Conservation (phyloP, 2,797 vertebrate species). For the Lutjanus argentimaculatus region DNA sequence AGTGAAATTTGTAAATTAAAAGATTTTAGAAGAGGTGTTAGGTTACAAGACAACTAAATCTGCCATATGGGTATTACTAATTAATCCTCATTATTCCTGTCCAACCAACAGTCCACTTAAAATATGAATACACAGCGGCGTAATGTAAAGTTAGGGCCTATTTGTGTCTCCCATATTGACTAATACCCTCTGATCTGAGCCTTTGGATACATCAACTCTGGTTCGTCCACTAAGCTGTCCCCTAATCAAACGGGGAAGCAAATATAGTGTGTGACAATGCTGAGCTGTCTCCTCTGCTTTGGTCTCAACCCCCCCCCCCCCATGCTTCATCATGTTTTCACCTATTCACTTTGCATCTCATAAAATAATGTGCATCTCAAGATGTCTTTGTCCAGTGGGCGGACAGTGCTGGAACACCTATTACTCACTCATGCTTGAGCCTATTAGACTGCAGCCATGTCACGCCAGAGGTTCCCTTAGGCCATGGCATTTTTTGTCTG, state of each 20-base stretch:
- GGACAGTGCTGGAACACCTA: slow-evolving; percentile 76
- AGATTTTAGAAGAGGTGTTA: slow-evolving; percentile 29
- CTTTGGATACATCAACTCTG: slow-evolving; percentile 65
- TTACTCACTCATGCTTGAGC: slow-evolving; percentile 79
- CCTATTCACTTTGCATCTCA: slow-evolving; percentile 75
- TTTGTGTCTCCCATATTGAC: slow-evolving; percentile 51
- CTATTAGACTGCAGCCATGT: slow-evolving; percentile 71
- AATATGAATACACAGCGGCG: background rate
- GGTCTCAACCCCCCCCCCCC: slow-evolving; percentile 55
- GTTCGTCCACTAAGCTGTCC: slow-evolving; percentile 68
- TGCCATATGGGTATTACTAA: background rate
- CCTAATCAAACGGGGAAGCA: slow-evolving; percentile 70
- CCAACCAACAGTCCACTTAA: background rate
- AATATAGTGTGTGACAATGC: slow-evolving; percentile 76
- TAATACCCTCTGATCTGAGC: slow-evolving; percentile 54
- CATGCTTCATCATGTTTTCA: slow-evolving; percentile 75
- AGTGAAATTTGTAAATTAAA: slow-evolving; percentile 51
- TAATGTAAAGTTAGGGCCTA: slow-evolving; percentile 16
- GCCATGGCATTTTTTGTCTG: slow-evolving; percentile 28
- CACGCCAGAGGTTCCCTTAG: slow-evolving; percentile 67
- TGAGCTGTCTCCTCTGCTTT: slow-evolving; percentile 72
- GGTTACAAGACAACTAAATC: slow-evolving; percentile 25
- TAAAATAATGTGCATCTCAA: slow-evolving; percentile 74
- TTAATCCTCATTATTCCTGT: slow-evolving; percentile 23
- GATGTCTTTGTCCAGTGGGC: slow-evolving; percentile 78